These are phyloP conservation scores for Carduelis carduelis DNA, from an alignment of 2,797 vertebrate genomes.

Conservation along the genomic window DNA sequence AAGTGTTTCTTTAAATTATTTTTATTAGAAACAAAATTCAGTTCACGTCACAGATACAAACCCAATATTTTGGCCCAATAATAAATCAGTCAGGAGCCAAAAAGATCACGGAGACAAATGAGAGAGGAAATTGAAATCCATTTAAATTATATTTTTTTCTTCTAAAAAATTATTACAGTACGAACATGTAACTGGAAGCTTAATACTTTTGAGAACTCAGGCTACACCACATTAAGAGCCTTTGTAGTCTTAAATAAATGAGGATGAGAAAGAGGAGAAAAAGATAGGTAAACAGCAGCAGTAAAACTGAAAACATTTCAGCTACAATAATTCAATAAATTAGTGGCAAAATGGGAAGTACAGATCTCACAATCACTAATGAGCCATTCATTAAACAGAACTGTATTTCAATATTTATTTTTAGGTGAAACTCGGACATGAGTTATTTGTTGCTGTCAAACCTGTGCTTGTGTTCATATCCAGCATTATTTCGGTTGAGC, in stretches of 20 bases:
- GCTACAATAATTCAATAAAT: neutral
- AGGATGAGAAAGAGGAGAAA: neutral
- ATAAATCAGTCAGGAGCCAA: neutral
- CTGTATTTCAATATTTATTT: neutral
- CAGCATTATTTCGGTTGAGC: neutral
- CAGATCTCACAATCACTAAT: neutral
- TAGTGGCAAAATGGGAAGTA: neutral
- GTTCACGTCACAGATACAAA: accelerated
- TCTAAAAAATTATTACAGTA: neutral
- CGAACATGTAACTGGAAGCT: neutral
- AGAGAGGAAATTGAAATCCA: neutral
- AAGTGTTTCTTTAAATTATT: neutral
- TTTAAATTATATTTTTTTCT: neutral
- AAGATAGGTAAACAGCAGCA: neutral
- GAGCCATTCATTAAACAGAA: neutral
- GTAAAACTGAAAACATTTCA: neutral
- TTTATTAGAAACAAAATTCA: neutral
- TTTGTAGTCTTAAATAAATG: neutral
- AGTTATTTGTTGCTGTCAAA: neutral
- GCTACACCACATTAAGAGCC: neutral
- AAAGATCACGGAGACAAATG: neutral
- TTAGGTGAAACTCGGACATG: neutral
- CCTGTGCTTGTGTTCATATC: neutral
- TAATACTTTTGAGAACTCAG: neutral
- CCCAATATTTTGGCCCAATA: neutral